Evolutionary conservation across 2,888 invertebrate genomes (phyloP), one percentile per base, ranked within the genome.

Genomic region (Rhamnusium bicolor): DNA sequence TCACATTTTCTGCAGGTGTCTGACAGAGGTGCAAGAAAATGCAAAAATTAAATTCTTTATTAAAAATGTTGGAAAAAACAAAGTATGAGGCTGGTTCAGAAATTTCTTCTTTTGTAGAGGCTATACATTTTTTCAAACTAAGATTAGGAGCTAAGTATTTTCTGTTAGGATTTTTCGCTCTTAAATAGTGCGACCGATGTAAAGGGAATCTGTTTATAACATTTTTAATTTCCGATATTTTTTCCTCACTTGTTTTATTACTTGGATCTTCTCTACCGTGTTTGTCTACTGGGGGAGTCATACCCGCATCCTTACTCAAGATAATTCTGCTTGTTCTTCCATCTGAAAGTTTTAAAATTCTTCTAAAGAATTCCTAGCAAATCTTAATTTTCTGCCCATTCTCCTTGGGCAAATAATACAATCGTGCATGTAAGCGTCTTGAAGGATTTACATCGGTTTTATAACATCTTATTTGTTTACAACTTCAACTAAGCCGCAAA

Each of bases 331-430:
- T 47, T 19, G 58, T 73, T 46, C 69, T 63, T 21, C 73, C 63
- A 58, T 63, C 69, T 16, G 58, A 56, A 32, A 69, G 24, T 69
- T 58, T 51, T 14, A 73, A 73, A 14, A 63, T 21, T 12, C 61
- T 72, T 65, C 56, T 54, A 27, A 73, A 73, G 29, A 69, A 69
- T 6, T 47, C 58, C 27, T 73, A 70, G 60, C 73, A 73, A 10
- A 73, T 32, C 51, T 65, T 63, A 6, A 49, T 32, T 47, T 46
- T 21, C 24, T 62, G 27, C 27, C 69, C 73, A 27, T 62, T 32
- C 21, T 32, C 58, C 24, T 54, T 27, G n/a, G 65, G 16, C 21
- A 70, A 40, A 24, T 56, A 47, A 60, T 69, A 73, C 24, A 69
- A 24, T 14, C 73, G 32, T 21, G 73, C 65, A 21, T 71, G 56